Base-by-base conservation (phyloP, 2,797 vertebrate species). In the Philypnodon macrostomus region DNA sequence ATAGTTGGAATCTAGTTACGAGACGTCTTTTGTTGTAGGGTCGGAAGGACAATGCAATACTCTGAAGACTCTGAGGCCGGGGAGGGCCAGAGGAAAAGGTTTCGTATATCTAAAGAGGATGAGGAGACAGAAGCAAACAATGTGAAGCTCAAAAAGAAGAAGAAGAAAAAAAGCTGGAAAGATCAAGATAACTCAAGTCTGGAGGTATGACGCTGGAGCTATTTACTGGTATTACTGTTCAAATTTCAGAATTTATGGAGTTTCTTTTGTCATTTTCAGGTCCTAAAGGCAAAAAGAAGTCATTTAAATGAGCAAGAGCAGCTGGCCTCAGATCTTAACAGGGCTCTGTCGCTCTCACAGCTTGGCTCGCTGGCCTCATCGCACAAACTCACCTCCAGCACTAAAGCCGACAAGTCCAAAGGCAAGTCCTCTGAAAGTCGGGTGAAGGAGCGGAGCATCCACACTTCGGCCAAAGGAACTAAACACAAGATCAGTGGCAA, bases 291-390 rank as follows among this genome's bases (percentile, higher is more conserved):
- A 48, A 97, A 94, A 84, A 95, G 90, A 36, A 75, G 90, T 47
- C 85, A 78, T 76, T 23, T 92, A 51, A 94, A 91, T 0, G 94
- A 97, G 79, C 96, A 96, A 80, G 96, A 98, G 80, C 93, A 95
- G 78, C 67, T 98, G 86, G 95, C 95, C 4, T 94, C 90, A 12
- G 97, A 96, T 80, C 92, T 98, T 1, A 90, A 96, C 88, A 91
- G 94, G 57, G 93, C 96, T 13, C 85, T 98, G 4, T 98, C 95
- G 0, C 92, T 98, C 65, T 94, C 93, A 13, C 94, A 93, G 74
- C 92, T 96, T 61, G 71, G 90, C 84, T 93, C 93, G 8, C 66
- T 95, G 45, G 18, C 48, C 2, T 89, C 91, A 36, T 81, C 92
- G 4, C 75, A 59, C 23, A 84, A 77, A 48, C 66, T 73, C 0